Base-by-base conservation (phyloP, 2,797 vertebrate genomes). In the Geotrypetes seraphini region DNA sequence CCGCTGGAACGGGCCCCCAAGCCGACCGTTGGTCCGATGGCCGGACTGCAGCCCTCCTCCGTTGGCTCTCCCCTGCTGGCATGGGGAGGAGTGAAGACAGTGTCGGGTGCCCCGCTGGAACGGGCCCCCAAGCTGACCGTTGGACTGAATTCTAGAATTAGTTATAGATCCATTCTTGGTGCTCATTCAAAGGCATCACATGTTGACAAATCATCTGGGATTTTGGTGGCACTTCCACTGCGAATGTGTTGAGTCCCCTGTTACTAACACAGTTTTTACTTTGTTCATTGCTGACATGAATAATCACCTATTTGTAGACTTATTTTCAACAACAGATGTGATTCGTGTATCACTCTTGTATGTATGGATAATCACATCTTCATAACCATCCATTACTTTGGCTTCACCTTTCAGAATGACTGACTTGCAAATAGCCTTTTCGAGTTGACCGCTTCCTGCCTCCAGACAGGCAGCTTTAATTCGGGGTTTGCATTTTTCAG, bases 141-240 rank as follows among this genome's bases (percentile, higher is more conserved):
- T n/a, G n/a, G n/a, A n/a, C n/a, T n/a, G n/a, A n/a, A n/a, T n/a
- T n/a, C n/a, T n/a, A n/a, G n/a, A n/a, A n/a, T n/a, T n/a, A 96
- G 45, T 57, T 83, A 58, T 91, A 90, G 24, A 65, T 64, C 89
- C 92, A 96, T 12, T 96, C 92, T 54, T 86, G 82, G 48, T 52
- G 80, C 28, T 93, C 87, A 1, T 77, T 82, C 57, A 85, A 53
- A 0, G 90, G 81, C 61, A 95, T 69, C 41, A 90, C 75, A 5
- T 97, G 92, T 46, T 97, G 92, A 58, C 86, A 92, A 29, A 97
- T 78, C 88, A 81, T 87, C 53, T 75, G 79, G 33, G 87, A 85
- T 43, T 81, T 85, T 22, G 86, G 77, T 36, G 89, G 85, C 46
- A 97, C 85, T 78, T 97, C 94, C 8, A 97, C 79, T 28, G 92